Conservation (phyloP, 2,113 vertebrate species). For the Rhynchopsitta pachyrhyncha region DNA sequence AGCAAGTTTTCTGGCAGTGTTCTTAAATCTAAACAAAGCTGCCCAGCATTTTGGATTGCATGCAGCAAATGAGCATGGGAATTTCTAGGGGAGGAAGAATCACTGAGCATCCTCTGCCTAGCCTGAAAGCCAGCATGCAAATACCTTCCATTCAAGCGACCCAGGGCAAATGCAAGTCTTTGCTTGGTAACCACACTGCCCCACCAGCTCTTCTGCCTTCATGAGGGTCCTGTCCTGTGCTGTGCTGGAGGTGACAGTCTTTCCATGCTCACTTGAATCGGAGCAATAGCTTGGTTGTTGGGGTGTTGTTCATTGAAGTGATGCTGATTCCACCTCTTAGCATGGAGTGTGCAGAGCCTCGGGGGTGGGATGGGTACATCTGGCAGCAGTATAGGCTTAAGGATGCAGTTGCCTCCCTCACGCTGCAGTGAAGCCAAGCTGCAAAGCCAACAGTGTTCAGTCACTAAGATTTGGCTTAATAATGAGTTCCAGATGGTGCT, state of each 20-base stretch:
- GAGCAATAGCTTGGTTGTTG: background rate
- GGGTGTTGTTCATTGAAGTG: background rate
- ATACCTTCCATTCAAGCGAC: background rate
- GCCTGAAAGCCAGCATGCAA: background rate
- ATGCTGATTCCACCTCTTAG: background rate
- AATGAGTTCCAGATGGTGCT: background rate
- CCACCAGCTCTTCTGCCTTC: background rate
- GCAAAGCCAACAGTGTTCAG: background rate
- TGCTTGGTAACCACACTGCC: background rate
- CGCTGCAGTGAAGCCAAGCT: background rate
- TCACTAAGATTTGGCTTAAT: background rate
- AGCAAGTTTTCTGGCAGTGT: background rate
- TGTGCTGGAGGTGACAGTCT: background rate
- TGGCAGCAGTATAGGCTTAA: background rate
- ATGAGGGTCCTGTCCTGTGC: background rate
- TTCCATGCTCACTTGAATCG: background rate
- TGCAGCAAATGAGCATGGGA: background rate
- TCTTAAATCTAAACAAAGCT: background rate
- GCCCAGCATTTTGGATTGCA: background rate
- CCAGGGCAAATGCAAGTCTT: background rate
- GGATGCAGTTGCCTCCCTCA: background rate
- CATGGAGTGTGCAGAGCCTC: rapidly evolving
- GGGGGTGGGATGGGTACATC: background rate
- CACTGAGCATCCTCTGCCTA: background rate
- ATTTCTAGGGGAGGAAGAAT: background rate